phyloP scores from a whole-genome alignment of 92 coral and sea anemone genomes.

The Phenganax subtilis region DNA sequence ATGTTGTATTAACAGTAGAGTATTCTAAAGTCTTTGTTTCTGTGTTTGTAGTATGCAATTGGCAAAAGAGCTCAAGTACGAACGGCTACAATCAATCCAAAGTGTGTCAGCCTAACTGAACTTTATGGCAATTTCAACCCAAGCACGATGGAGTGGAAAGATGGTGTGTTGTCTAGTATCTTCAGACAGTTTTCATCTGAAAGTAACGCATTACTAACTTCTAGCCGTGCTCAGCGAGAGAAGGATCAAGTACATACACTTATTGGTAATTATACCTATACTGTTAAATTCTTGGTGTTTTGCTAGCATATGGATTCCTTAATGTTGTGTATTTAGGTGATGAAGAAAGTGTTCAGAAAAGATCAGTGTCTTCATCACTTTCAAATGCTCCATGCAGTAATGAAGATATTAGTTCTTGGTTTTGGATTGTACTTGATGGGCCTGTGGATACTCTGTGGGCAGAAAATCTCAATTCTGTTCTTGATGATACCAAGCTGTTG shows the following conservation, averaged over 20 bases:
- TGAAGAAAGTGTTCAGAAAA: not conserved
- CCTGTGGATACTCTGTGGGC: conserved; percentile 96
- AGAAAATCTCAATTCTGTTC: conserved; percentile 85
- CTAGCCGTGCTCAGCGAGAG: not conserved
- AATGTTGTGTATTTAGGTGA: conserved; percentile 2
- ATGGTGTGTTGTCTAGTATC: conserved; percentile 68
- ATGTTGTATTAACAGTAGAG: no score
- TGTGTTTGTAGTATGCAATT: conserved; percentile 49
- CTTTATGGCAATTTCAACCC: conserved; percentile 85
- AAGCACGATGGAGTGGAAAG: conserved; percentile 94
- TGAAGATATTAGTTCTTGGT: conserved; percentile 54
- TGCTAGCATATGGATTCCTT: not conserved
- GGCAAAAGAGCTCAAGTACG: conserved; percentile 65
- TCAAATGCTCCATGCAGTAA: not conserved
- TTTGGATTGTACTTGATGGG: conserved; percentile 93
- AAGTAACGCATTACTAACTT: conserved; percentile 34
- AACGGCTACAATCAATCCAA: conserved; percentile 73
- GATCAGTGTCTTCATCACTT: not conserved
- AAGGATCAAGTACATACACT: not conserved
- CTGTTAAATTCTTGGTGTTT: not conserved
- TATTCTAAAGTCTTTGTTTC: not conserved
- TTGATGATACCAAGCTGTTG: conserved; percentile 92
- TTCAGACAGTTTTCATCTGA: conserved; percentile 78
- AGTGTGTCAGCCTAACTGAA: conserved; percentile 83
- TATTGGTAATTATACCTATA: conserved; percentile 16